Conservation (phyloP, 2,113 vertebrate genomes). For the Trematocara variabile region DNA sequence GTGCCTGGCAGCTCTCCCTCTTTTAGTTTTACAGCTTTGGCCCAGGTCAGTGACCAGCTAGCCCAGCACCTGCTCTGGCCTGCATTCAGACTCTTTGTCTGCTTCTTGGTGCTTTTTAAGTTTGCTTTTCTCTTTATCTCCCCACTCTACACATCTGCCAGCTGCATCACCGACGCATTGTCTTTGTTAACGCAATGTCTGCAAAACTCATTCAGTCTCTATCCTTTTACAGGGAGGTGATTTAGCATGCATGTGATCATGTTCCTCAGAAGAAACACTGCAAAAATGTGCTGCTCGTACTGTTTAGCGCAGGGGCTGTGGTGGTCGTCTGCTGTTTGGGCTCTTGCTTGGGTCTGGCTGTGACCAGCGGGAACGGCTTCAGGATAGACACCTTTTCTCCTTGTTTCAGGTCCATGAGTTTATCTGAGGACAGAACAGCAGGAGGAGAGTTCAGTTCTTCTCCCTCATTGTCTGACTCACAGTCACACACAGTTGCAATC, state of each 20-base stretch:
- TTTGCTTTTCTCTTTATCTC: not conserved
- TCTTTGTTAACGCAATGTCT: not conserved
- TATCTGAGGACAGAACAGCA: conserved; percentile 60
- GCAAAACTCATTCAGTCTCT: not conserved
- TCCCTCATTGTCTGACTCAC: conserved; percentile 49
- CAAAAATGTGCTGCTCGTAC: conserved; percentile 22
- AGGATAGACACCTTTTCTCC: conserved; percentile 61
- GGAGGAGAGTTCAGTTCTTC: conserved; percentile 44
- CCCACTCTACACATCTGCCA: not conserved
- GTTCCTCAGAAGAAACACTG: not conserved
- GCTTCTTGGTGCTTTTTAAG: not conserved
- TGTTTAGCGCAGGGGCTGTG: conserved; percentile 41
- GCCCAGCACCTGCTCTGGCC: conserved; percentile 37
- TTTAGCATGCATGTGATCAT: not conserved
- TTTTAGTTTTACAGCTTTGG: conserved; percentile 36
- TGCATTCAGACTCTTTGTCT: not conserved
- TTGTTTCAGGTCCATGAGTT: conserved; percentile 60
- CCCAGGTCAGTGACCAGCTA: not conserved
- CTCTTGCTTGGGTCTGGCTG: conserved; percentile 66
- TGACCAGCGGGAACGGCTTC: conserved; percentile 56
- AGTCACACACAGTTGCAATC: conserved; percentile 54
- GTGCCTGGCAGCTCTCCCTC: conserved; percentile 33
- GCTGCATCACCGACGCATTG: not conserved
- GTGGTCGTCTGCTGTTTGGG: conserved; percentile 51
- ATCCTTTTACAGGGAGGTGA: not conserved